These are phyloP conservation scores for Lordiphosa mommai DNA, from an alignment of 1,140 invertebrate species.

Conservation along the genomic window DNA sequence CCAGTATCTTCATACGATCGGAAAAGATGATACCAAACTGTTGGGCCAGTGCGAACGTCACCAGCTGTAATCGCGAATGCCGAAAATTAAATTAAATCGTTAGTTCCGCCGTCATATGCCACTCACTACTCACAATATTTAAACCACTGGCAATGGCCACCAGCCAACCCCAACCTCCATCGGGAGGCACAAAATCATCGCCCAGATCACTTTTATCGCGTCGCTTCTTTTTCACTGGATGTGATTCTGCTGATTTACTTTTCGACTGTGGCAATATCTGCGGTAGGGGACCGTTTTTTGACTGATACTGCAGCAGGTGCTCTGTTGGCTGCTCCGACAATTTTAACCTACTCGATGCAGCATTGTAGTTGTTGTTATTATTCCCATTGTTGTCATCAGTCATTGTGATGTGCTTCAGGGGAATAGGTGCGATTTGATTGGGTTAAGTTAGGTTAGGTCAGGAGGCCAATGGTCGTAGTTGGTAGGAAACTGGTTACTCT, in stretches of 20 bases:
- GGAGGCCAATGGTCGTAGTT: too few relatives aligned
- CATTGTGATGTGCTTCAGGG: conserved; percentile 36
- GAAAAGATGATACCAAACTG: conserved; percentile 85
- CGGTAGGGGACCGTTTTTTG: conserved; percentile 28
- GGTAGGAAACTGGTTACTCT: too few relatives aligned
- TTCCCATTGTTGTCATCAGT: conserved; percentile 44
- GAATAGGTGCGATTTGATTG: neutral
- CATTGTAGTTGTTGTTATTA: conserved; percentile 32
- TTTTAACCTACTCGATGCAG: conserved; percentile 36
- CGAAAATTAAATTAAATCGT: neutral
- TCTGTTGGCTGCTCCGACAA: conserved; percentile 26
- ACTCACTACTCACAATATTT: conserved; percentile 56
- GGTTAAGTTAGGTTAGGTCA: neutral
- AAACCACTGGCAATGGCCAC: conserved; percentile 73
- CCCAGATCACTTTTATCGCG: conserved; percentile 77
- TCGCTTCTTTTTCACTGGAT: conserved; percentile 46
- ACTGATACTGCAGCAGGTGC: conserved; percentile 11
- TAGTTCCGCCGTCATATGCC: too few relatives aligned
- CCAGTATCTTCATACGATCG: conserved; percentile 81
- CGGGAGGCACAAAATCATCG: conserved; percentile 73
- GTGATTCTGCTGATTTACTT: neutral
- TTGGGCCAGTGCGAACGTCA: conserved; percentile 83
- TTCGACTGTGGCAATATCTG: conserved; percentile 6
- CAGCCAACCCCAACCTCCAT: conserved; percentile 79
- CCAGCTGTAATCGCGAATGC: conserved; percentile 81